Percentiles rank a stretch among this genome's conserved stretches.
Evolutionary conservation across 1,140 invertebrate genomes (phyloP).

Genomic region (Cepaea nemoralis): DNA sequence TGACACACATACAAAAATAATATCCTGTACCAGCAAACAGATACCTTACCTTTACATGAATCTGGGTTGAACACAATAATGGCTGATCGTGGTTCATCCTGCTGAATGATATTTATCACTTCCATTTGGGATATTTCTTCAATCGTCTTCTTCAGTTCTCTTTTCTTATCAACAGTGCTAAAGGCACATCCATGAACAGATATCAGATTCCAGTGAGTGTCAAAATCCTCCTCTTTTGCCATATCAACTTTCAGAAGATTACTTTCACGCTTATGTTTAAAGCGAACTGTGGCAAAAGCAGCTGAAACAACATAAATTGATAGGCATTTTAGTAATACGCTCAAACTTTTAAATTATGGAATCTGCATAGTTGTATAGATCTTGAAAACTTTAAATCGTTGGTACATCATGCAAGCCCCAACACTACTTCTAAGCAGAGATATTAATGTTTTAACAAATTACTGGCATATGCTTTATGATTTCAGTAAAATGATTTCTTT

Average conservation of each 20-base stretch:
- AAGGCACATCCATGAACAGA: not conserved
- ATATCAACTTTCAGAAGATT: constrained; percentile 21
- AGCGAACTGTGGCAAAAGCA: not conserved
- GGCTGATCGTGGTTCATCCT: not conserved
- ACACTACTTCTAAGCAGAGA: too few relatives aligned
- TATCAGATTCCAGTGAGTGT: constrained; percentile 1
- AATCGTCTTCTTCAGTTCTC: not conserved
- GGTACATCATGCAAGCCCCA: too few relatives aligned
- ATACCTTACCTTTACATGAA: constrained; percentile 11
- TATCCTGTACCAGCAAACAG: too few relatives aligned
- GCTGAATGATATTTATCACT: not conserved
- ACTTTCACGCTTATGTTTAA: constrained; percentile 7
- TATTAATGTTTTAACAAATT: too few relatives aligned
- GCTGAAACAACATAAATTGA: not conserved
- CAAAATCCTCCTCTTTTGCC: constrained; percentile 15
- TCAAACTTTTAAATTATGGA: too few relatives aligned
- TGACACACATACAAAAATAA: too few relatives aligned
- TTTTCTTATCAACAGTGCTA: not conserved
- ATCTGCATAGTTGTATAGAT: too few relatives aligned
- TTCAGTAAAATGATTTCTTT: too few relatives aligned
- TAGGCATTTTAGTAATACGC: too few relatives aligned
- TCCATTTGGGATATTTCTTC: not conserved
- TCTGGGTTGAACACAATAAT: constrained; percentile 7
- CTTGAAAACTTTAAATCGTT: too few relatives aligned
- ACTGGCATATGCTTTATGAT: too few relatives aligned